These are phyloP conservation scores for Peromyscus aztecus DNA, from an alignment of 2,797 vertebrate genomes.

Conservation along the genomic window DNA sequence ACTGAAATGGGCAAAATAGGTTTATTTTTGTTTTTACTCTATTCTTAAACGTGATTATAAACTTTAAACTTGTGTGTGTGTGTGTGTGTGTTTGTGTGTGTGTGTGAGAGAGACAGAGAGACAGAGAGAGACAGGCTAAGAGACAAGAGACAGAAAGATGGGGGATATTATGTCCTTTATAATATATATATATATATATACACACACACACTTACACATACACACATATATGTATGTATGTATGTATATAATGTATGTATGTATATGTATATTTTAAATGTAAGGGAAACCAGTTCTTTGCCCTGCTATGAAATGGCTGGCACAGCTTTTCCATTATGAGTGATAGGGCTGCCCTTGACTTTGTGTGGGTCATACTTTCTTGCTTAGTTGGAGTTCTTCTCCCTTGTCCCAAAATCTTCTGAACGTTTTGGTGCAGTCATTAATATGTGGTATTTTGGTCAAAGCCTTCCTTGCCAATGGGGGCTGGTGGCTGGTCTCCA, in stretches of 20 bases:
- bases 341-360: not conserved
- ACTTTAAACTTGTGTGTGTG: not conserved
- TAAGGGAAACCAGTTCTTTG: not conserved
- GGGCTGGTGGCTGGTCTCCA: conserved; percentile 78
- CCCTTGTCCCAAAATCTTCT: not conserved
- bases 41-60: not conserved
- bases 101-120: not conserved
- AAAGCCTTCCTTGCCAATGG: conserved; percentile 83
- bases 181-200: not conserved
- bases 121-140: not conserved
- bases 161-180: not conserved
- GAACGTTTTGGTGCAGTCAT: not conserved
- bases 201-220: too few relatives aligned
- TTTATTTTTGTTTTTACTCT: not conserved
- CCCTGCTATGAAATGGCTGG: not conserved
- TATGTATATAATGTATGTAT: not conserved
- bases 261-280: not conserved
- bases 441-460: conserved; percentile 1
- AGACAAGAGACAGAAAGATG: not conserved
- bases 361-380: not conserved
- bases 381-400: not conserved
- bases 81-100: not conserved
- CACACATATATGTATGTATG: too few relatives aligned
- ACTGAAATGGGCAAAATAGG: not conserved
- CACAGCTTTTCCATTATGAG: not conserved